Percentiles rank a stretch among this genome's conserved stretches.
Conservation (phyloP, 2,797 vertebrate genomes). For the Danionella dracula region DNA sequence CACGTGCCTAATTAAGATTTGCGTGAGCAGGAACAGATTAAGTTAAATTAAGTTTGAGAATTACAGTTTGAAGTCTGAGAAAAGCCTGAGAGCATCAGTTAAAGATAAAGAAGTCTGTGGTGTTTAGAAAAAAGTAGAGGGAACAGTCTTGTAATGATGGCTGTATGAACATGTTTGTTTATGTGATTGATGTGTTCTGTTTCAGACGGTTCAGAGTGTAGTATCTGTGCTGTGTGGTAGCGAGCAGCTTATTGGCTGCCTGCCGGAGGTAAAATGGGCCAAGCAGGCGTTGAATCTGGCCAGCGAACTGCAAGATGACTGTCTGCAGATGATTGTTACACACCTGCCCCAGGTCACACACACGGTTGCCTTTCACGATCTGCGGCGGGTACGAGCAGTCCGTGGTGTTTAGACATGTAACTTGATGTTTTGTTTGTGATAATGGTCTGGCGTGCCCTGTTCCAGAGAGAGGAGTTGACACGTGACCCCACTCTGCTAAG, state of each 20-base stretch:
- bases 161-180: not conserved
- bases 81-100: no score
- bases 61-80: no score
- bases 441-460: conserved; percentile 3
- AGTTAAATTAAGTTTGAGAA: no score
- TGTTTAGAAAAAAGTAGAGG: no score
- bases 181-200: no score
- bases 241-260: conserved; percentile 79
- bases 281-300: conserved; percentile 75
- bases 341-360: conserved; percentile 72
- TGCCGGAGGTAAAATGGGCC: conserved; percentile 92
- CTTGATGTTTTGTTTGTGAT: not conserved
- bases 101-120: no score
- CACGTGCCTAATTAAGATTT: no score
- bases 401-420: not conserved
- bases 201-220: conserved; percentile 79
- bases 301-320: conserved; percentile 79
- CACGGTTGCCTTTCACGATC: conserved; percentile 75
- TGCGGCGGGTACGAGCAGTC: conserved; percentile 75
- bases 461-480: conserved; percentile 70
- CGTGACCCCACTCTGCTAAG: conserved; percentile 80
- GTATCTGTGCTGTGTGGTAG: conserved; percentile 80
- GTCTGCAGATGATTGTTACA: conserved; percentile 73
- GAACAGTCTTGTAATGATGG: no score
- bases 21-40: no score